Evolutionary conservation across 64 coral and sea anemone genomes (phyloP).

Genomic region (Platygyra sinensis): DNA sequence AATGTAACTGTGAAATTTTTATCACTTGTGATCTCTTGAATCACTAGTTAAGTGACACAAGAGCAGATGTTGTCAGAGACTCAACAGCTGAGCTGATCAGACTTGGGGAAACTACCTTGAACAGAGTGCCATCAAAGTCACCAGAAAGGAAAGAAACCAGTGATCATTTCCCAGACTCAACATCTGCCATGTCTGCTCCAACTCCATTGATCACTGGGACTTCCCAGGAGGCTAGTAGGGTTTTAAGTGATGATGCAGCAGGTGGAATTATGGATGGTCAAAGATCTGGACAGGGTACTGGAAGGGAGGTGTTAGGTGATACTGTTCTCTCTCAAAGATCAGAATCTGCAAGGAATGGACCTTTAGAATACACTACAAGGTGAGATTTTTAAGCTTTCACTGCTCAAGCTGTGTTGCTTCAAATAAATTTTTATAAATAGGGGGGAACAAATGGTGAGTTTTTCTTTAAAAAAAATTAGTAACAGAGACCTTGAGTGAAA

Average conservation of each 20-base stretch:
- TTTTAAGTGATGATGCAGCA: not conserved
- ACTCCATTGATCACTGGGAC: not conserved
- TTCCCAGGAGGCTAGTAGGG: not conserved
- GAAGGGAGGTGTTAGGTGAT: too few relatives aligned
- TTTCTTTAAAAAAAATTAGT: too few relatives aligned
- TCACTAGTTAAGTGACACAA: slow-evolving; percentile 10
- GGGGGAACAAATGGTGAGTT: too few relatives aligned
- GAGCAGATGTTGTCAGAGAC: slow-evolving; percentile 55
- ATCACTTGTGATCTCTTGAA: not conserved
- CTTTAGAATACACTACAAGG: not conserved
- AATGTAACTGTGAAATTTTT: too few relatives aligned
- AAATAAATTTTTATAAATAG: too few relatives aligned
- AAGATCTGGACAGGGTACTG: not conserved
- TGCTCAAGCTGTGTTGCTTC: too few relatives aligned
- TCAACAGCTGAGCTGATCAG: slow-evolving; percentile 84
- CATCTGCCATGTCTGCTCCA: not conserved
- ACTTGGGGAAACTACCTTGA: slow-evolving; percentile 55
- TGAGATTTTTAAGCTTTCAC: not conserved
- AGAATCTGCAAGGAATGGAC: not conserved
- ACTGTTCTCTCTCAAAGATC: not conserved
- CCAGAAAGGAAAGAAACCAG: not conserved
- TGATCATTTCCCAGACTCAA: slow-evolving; percentile 14
- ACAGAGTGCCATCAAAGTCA: slow-evolving; percentile 8
- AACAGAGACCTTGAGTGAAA: too few relatives aligned
- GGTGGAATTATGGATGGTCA: not conserved